A percentile compares a stretch with the other conserved stretches of the same genome.
Conservation (phyloP, 2,888 invertebrate genomes). For the Aphidoletes aphidimyza region DNA sequence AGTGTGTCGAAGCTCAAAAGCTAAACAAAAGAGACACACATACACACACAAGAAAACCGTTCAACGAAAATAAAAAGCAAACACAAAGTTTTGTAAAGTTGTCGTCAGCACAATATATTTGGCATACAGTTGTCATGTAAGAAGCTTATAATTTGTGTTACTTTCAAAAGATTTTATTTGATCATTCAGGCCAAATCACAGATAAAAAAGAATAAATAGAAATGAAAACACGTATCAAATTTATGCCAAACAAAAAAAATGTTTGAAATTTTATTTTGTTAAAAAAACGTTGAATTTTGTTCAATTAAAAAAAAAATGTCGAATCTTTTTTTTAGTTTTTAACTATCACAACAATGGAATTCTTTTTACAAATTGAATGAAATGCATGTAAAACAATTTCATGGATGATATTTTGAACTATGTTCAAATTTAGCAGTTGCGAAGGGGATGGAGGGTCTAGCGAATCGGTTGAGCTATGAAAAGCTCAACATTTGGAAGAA, state of each 20-base stretch:
- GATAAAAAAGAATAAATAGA: background rate
- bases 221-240: background rate
- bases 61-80: background rate
- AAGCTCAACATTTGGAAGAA: background rate
- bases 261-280: constrained; percentile 16
- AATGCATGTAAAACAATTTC: constrained; percentile 1
- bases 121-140: too few species aligned
- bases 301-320: background rate
- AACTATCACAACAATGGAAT: constrained; percentile 28
- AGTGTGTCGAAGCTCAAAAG: background rate
- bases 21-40: background rate
- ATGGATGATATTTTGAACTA: background rate
- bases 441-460: too few species aligned
- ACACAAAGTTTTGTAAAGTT: background rate
- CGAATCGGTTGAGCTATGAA: too few species aligned
- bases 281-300: background rate
- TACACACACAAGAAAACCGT: too few species aligned
- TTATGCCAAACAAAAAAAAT: background rate
- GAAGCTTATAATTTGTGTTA: background rate
- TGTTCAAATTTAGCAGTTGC: background rate
- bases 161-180: too few species aligned
- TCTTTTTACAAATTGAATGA: constrained; percentile 20
- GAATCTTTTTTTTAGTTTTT: background rate
- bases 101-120: too few species aligned
- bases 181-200: too few species aligned